A percentile compares a stretch with the other conserved stretches of the same genome.
Evolutionary conservation across 2,113 vertebrate species (phyloP).

Genomic region (Corynorhinus townsendii): DNA sequence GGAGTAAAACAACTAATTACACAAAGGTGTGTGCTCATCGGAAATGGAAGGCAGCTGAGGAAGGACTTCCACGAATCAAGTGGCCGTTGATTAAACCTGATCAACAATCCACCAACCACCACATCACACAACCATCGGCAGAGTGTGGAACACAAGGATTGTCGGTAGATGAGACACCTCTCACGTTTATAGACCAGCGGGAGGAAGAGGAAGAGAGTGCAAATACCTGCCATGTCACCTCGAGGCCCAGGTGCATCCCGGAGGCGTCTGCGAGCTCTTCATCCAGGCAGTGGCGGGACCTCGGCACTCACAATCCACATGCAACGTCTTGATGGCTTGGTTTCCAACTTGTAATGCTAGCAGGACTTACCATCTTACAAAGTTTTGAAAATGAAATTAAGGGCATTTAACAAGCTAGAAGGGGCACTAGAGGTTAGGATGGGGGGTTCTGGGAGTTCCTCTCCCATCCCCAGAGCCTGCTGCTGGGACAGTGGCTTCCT

Average conservation of each 20-base stretch:
- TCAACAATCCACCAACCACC: background rate
- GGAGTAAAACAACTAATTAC: background rate
- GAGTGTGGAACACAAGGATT: background rate
- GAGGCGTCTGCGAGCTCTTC: background rate
- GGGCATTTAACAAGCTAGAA: background rate
- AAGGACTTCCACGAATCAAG: background rate
- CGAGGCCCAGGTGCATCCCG: background rate
- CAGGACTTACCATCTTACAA: background rate
- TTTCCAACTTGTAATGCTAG: background rate
- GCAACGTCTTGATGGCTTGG: background rate
- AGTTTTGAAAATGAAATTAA: background rate
- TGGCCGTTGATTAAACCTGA: background rate
- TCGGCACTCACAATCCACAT: background rate
- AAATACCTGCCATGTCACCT: too few species aligned
- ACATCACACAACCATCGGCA: background rate
- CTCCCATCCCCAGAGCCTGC: fast-evolving
- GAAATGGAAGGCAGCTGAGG: background rate
- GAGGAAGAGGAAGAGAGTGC: background rate
- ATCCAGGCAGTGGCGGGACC: background rate
- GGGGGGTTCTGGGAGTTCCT: background rate
- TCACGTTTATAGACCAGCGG: too few species aligned
- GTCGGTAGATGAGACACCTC: fast-evolving
- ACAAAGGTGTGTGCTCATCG: background rate
- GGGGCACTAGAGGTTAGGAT: background rate
- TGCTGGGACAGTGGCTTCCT: background rate